Evolutionary conservation across 2,888 invertebrate species (phyloP).

Genomic region (Brachycybe producta): DNA sequence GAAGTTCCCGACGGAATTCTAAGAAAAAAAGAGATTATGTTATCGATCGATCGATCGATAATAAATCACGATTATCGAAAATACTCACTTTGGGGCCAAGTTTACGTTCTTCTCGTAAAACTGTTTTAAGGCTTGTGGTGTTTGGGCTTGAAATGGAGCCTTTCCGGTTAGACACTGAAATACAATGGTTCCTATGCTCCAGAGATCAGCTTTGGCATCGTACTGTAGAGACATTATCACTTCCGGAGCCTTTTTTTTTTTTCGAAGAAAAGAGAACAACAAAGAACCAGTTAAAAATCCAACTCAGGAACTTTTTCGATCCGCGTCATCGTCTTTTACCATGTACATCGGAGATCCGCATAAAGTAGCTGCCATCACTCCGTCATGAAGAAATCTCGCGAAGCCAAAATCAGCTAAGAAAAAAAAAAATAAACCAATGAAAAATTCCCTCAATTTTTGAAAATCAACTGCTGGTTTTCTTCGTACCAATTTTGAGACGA

Average conservation of each 20-base stretch:
- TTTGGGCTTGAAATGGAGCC: conserved; percentile 91
- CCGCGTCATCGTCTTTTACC: conserved; percentile 49
- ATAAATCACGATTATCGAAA: not conserved
- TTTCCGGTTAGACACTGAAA: conserved; percentile 97
- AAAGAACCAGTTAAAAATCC: not conserved
- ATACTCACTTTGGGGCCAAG: conserved; percentile 69
- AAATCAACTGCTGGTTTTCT: no score
- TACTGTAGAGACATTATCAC: conserved; percentile 98
- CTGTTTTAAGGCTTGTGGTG: conserved; percentile 90
- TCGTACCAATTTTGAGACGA: conserved; percentile 78
- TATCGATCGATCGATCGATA: no score
- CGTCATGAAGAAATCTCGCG: conserved; percentile 94
- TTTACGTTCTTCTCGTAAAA: conserved; percentile 93
- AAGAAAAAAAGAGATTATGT: conserved; percentile 28
- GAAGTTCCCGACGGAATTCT: conserved; percentile 93
- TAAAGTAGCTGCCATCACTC: conserved; percentile 97
- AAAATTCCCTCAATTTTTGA: not conserved
- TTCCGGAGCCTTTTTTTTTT: conserved; percentile 87
- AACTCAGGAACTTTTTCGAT: not conserved
- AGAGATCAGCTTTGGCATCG: conserved; percentile 97
- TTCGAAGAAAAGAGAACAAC: conserved; percentile 20
- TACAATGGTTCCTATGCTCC: conserved; percentile 98
- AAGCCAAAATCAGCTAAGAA: conserved; percentile 93
- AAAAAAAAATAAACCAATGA: conserved; percentile 15
- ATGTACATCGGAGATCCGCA: conserved; percentile 99